These are phyloP conservation scores for Sander vitreus DNA, from an alignment of 2,113 vertebrate genomes.

Conservation along the genomic window DNA sequence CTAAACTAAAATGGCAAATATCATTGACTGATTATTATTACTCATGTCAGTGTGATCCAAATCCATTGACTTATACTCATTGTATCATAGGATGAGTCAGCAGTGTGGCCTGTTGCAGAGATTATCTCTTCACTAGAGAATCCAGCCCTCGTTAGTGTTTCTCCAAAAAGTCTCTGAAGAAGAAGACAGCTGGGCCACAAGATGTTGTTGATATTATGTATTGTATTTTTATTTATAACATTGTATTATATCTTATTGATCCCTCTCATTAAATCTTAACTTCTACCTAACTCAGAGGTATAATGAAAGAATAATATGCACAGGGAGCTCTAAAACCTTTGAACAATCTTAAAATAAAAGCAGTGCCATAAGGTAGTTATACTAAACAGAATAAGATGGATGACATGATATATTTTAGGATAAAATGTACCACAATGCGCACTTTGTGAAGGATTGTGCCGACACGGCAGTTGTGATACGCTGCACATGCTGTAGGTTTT, in stretches of 20 bases:
- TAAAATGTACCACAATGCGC: background rate
- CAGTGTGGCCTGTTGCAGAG: background rate
- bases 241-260: background rate
- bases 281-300: background rate
- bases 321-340: constrained; percentile 19
- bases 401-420: constrained; percentile 7
- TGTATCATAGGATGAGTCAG: background rate
- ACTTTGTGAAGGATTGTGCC: constrained; percentile 24
- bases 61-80: background rate
- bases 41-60: background rate
- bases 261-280: background rate
- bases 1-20: background rate
- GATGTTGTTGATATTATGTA: background rate
- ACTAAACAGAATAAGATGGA: constrained; percentile 6
- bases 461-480: constrained; percentile 19
- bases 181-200: background rate
- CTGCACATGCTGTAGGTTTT: constrained; percentile 25
- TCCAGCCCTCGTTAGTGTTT: background rate
- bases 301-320: constrained; percentile 5
- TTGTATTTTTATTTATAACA: too few species aligned
- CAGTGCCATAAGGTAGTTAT: background rate
- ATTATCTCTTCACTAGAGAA: background rate
- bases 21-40: too few species aligned
- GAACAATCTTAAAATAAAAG: background rate
- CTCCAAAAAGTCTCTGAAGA: background rate